These are phyloP conservation scores for Heliconius charithonia DNA, from an alignment of 2,888 invertebrate species.

Conservation along the genomic window DNA sequence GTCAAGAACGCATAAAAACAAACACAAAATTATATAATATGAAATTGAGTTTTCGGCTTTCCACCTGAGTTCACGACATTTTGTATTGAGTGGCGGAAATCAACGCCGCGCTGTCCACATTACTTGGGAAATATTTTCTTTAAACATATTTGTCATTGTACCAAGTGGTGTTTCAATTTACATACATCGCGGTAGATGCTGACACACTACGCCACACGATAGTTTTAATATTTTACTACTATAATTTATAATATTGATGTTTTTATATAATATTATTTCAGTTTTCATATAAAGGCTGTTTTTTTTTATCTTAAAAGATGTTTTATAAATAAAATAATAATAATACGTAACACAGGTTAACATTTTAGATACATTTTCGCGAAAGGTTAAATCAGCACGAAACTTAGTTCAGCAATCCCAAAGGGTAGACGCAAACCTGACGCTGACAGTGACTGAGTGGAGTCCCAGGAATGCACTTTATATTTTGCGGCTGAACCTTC, in stretches of 20 bases:
- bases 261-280: no score
- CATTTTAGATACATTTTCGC: neutral
- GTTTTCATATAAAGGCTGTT: neutral
- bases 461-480: conserved; percentile 23
- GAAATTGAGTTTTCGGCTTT: neutral
- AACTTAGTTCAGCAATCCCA: conserved; percentile 18
- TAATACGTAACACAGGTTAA: neutral
- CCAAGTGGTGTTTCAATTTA: neutral
- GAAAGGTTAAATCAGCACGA: conserved; percentile 8
- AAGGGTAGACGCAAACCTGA: conserved; percentile 24
- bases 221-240: no score
- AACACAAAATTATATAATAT: neutral
- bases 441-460: conserved; percentile 29
- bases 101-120: no score
- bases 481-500: conserved; percentile 6
- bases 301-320: neutral
- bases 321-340: neutral
- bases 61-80: neutral
- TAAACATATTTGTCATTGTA: no score
- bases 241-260: neutral
- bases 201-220: neutral
- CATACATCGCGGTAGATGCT: neutral
- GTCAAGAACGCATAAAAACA: no score
- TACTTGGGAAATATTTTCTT: no score
- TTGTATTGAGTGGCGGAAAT: no score